phyloP scores from a whole-genome alignment of 2,113 vertebrate genomes.

The Ictalurus furcatus region DNA sequence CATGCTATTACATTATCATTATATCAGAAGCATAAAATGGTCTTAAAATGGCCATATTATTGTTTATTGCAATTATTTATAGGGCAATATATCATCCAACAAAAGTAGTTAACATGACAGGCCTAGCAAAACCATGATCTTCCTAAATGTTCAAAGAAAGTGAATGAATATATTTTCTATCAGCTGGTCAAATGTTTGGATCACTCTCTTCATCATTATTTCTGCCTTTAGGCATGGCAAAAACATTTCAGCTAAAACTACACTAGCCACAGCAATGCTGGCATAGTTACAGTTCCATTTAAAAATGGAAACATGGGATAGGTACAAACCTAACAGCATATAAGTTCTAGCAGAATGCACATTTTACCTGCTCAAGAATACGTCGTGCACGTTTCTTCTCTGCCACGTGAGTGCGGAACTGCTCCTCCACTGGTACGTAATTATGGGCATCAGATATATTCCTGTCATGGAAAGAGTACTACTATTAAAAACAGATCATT shows the following conservation, averaged over 20 bases:
- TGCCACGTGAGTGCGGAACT: conserved; percentile 89
- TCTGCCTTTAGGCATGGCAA: not conserved
- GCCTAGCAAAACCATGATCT: not conserved
- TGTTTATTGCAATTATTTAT: no score
- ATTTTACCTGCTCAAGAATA: conserved; percentile 90
- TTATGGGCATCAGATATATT: conserved; percentile 97
- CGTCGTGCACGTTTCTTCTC: conserved; percentile 94
- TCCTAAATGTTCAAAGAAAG: not conserved
- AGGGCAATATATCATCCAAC: no score
- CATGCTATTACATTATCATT: no score
- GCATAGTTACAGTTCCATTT: not conserved
- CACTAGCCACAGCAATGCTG: not conserved
- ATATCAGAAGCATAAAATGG: no score
- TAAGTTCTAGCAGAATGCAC: not conserved
- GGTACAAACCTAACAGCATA: not conserved
- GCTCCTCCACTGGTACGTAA: conserved; percentile 92
- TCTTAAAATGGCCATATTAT: no score
- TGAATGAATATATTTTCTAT: not conserved
- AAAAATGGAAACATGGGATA: not conserved
- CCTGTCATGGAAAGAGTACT: conserved; percentile 63
- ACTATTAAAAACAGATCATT: not conserved
- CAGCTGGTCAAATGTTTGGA: not conserved
- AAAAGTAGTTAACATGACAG: no score
- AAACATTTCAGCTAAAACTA: not conserved
- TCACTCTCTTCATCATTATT: not conserved